Conservation (phyloP, 2,113 vertebrate genomes). For the Heterotis niloticus region DNA sequence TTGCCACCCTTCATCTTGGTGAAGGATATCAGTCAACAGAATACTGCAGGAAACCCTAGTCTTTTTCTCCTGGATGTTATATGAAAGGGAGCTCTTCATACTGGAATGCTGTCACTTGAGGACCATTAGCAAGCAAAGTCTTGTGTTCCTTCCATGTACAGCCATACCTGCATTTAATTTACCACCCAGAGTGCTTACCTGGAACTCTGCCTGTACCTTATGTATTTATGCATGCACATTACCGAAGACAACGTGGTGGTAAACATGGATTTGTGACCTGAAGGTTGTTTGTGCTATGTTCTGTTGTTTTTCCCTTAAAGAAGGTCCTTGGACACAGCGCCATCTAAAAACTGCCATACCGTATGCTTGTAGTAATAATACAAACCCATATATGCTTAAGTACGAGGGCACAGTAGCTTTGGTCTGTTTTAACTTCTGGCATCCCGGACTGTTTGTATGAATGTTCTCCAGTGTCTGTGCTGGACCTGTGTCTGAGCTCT, state of each 20-base stretch:
- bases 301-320: too few species aligned
- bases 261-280: too few species aligned
- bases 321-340: too few species aligned
- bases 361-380: too few species aligned
- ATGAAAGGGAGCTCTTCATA: background rate
- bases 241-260: too few species aligned
- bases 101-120: background rate
- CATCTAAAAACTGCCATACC: too few species aligned
- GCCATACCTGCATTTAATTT: background rate
- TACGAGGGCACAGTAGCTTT: background rate
- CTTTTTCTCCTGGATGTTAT: background rate
- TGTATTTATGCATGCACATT: too few species aligned
- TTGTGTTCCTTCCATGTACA: background rate
- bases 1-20: background rate
- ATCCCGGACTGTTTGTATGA: background rate
- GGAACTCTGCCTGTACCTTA: too few species aligned
- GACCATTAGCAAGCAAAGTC: too few species aligned
- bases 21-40: slow-evolving; percentile 6
- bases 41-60: slow-evolving; percentile 1
- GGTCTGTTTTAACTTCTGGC: background rate
- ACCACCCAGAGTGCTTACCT: too few species aligned
- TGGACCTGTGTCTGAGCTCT: background rate
- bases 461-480: background rate
- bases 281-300: too few species aligned
- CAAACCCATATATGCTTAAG: too few species aligned